A percentile compares a stretch with the other conserved stretches of the same genome.
Evolutionary conservation across 37 sponge, comb jelly and placozoan species (phyloP).

Genomic region (Aphrocallistes beatrix): DNA sequence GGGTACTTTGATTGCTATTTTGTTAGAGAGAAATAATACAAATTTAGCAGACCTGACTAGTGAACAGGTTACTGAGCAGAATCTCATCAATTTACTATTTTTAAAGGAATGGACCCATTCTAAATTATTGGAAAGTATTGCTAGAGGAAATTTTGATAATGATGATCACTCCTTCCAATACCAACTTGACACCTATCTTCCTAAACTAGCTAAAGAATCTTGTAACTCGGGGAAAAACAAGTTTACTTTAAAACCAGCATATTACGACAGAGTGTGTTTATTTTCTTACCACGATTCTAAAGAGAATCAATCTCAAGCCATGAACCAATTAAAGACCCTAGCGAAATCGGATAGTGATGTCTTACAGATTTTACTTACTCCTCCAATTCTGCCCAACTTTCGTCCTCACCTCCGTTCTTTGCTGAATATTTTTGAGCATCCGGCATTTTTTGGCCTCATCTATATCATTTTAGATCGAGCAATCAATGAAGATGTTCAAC

Average conservation of each 20-base stretch:
- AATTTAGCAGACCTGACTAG: not conserved
- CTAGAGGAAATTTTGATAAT: not conserved
- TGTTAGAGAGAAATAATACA: not conserved
- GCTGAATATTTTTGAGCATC: not conserved
- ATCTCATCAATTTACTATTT: not conserved
- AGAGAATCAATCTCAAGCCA: not conserved
- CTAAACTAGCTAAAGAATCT: not conserved
- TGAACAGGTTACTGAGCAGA: not conserved
- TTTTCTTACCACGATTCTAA: constrained; percentile 9
- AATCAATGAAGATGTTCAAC: not conserved
- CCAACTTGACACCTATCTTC: not conserved
- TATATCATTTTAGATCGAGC: not conserved
- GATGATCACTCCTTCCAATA: not conserved
- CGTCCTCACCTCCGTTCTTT: not conserved
- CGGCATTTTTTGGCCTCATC: not conserved
- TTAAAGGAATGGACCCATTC: not conserved
- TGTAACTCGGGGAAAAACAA: not conserved
- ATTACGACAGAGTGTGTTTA: constrained; percentile 5
- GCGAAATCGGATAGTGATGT: not conserved
- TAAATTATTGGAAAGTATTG: not conserved
- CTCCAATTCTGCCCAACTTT: not conserved
- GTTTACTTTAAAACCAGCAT: not conserved
- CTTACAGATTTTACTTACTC: not conserved
- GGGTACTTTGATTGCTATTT: not conserved
- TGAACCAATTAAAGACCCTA: not conserved